These are phyloP conservation scores for Apodemia mormo DNA, from an alignment of 2,888 invertebrate species.

Conservation along the genomic window DNA sequence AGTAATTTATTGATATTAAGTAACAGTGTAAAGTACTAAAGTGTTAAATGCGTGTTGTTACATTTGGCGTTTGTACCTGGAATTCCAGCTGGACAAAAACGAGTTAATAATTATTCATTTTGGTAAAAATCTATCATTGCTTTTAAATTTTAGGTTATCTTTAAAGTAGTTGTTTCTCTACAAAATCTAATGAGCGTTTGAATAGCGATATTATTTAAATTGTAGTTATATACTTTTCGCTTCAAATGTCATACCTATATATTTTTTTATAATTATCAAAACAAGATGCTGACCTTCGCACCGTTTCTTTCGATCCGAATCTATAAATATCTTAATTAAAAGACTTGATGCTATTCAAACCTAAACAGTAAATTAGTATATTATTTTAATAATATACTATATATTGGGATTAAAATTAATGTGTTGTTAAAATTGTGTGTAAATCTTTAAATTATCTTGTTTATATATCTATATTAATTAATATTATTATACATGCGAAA, in stretches of 20 bases:
- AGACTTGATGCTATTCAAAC: background rate
- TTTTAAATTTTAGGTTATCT: slow-evolving; percentile 1
- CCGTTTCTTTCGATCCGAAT: slow-evolving; percentile 30
- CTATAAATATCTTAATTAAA: slow-evolving; percentile 24
- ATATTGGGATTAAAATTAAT: too few relatives aligned
- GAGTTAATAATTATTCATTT: slow-evolving; percentile 43
- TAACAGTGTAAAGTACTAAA: background rate
- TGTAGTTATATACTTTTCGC: background rate
- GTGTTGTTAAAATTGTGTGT: too few relatives aligned
- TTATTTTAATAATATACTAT: background rate
- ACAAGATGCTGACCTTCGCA: slow-evolving; percentile 35
- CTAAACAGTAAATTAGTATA: background rate
- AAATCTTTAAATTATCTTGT: too few relatives aligned
- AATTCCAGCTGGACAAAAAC: slow-evolving; percentile 60
- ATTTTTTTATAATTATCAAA: slow-evolving; percentile 23
- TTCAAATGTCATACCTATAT: background rate
- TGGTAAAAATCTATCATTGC: slow-evolving; percentile 30
- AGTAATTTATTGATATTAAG: background rate
- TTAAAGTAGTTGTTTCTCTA: background rate
- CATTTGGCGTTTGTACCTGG: slow-evolving; percentile 46
- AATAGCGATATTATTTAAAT: background rate
- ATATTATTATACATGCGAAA: too few relatives aligned
- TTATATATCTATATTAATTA: too few relatives aligned
- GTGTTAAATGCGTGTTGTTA: slow-evolving; percentile 39
- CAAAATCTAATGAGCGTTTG: background rate